phyloP scores from a whole-genome alignment of 2,113 vertebrate species.

The Seriola rivoliana region DNA sequence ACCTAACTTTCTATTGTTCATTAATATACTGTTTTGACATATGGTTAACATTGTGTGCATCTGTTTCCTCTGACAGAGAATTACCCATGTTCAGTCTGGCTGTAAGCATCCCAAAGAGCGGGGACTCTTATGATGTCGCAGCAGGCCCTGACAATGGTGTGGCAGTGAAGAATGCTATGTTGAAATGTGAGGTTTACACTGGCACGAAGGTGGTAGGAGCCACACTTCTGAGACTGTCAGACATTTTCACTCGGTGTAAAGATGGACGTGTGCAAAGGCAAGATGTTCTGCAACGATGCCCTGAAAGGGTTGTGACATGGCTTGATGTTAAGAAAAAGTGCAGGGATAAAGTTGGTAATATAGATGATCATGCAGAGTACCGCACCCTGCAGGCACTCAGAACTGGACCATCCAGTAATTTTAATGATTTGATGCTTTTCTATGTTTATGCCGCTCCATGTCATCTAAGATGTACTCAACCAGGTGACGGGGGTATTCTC shows the following conservation, averaged over 20 bases:
- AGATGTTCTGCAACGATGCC: not conserved
- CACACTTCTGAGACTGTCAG: conserved; percentile 15
- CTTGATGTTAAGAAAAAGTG: not conserved
- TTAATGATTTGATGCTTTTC: conserved; percentile 6
- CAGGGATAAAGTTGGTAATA: not conserved
- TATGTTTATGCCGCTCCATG: conserved; percentile 9
- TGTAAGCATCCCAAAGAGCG: not conserved
- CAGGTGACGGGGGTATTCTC: fast-evolving
- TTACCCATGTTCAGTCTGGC: conserved; percentile 24
- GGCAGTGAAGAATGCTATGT: fast-evolving
- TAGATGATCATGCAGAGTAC: conserved; percentile 24
- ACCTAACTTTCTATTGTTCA: no score
- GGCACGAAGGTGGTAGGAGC: not conserved
- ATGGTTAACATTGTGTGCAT: not conserved
- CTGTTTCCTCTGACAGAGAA: not conserved
- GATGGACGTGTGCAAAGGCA: not conserved
- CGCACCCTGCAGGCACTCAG: not conserved
- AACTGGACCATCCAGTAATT: fast-evolving
- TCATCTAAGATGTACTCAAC: fast-evolving
- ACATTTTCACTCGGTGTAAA: no score
- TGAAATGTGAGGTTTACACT: not conserved
- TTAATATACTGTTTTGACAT: not conserved
- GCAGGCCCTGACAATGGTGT: fast-evolving
- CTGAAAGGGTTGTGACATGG: fast-evolving
- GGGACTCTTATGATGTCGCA: not conserved